Conservation (phyloP, 2,888 invertebrate species). For the Drosophila paramelanica region DNA sequence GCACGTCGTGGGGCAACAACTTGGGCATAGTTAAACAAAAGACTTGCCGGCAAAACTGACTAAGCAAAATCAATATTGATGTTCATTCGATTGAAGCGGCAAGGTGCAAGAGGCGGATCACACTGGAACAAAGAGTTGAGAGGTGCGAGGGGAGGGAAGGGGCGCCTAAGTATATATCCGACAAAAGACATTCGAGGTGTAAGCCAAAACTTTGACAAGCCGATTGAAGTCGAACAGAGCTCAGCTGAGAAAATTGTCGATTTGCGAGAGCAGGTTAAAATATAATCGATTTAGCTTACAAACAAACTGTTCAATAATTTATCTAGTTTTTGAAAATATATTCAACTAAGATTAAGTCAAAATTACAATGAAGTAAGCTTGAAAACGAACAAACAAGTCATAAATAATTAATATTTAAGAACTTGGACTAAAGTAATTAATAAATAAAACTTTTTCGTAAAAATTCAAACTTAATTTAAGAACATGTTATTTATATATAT, state of each 20-base stretch:
- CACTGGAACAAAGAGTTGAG: neutral
- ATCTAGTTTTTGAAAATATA: neutral
- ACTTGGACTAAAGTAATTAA: no score
- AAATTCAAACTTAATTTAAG: neutral
- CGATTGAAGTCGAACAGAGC: constrained; percentile 41
- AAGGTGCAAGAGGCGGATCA: constrained; percentile 41
- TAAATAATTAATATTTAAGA: no score
- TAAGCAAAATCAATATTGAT: constrained; percentile 72
- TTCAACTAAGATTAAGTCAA: neutral
- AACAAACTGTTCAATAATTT: neutral
- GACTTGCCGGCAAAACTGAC: constrained; percentile 49
- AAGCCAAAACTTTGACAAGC: constrained; percentile 45
- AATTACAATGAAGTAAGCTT: no score
- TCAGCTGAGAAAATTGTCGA: constrained; percentile 28
- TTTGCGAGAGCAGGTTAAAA: constrained; percentile 44
- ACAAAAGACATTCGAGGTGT: constrained; percentile 33
- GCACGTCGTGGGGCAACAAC: constrained; percentile 34
- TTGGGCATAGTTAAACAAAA: constrained; percentile 61
- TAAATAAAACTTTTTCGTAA: neutral
- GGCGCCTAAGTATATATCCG: constrained; percentile 15
- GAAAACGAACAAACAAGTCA: no score
- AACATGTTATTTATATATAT: neutral
- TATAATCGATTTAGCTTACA: constrained; percentile 22
- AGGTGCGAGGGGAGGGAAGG: neutral
- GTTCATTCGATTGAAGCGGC: constrained; percentile 59